Evolutionary conservation across 2,888 invertebrate genomes (phyloP), one percentile per base, ranked within the genome.

Genomic region (Troides helena): DNA sequence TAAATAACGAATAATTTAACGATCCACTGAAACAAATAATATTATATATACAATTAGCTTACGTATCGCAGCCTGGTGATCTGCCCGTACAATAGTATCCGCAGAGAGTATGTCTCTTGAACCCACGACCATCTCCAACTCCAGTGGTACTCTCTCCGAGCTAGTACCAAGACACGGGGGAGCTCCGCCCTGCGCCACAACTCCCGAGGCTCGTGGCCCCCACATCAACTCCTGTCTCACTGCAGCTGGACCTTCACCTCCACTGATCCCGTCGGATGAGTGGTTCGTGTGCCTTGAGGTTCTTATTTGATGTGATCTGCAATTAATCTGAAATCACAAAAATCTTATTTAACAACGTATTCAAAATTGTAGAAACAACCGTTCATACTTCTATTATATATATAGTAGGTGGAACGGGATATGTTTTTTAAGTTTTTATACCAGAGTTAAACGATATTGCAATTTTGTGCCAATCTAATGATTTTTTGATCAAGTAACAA

Each of bases 1-100:
- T 21, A 10, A 10, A 7, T 10, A 39, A 39, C 8, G 7, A 39
- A 39, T 39, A 39, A 7, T 10, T 10, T 10, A 10, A 39, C 7
- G 39, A 39, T 39, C 7, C 39, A 39, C 39, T 10, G 39, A 8
- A 10, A 39, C 21, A 57, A 57, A 2, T 8, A 18, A 2, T 10
- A 21, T 21, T 21, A 21, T 21, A 57, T 21, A 57, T 21, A 7
- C 21, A 21, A 57, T 21, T 57, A 58, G 83, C 85, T 82, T 75
- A 89, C 89, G 82, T 36, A 74, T 72, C 5, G 84, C 81, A 91
- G 85, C 81, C 3, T 84, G 82, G 72, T 90, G 90, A 71, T 92
- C 95, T 4, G 95, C 95, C 63, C 94, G 93, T 21, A 95, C 92
- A 39, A 95, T 87, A 39, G 94, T 94, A 79, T 96, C 95, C 0